These are phyloP conservation scores for Pseudopleuronectes americanus DNA, from an alignment of 2,797 vertebrate species.

Conservation along the genomic window DNA sequence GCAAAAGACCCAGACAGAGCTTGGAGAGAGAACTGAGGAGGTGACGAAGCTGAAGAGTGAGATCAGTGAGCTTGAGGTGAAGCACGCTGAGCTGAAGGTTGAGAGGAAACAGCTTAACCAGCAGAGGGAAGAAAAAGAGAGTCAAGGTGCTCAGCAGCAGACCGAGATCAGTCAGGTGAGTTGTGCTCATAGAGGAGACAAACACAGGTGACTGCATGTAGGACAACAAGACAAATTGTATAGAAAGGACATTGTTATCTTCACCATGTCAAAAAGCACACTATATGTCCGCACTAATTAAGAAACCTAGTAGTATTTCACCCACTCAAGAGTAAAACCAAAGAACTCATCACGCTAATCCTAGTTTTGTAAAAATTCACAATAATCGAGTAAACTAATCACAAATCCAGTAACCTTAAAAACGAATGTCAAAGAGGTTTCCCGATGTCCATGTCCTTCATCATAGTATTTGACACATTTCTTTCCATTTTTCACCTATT, in stretches of 20 bases:
- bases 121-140: constrained; percentile 94
- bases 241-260: not conserved
- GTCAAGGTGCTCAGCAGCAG: constrained; percentile 92
- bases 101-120: constrained; percentile 95
- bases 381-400: too few species aligned
- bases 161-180: constrained; percentile 93
- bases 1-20: constrained; percentile 86
- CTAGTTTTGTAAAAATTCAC: too few species aligned
- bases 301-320: too few species aligned
- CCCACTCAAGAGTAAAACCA: too few species aligned
- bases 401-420: too few species aligned
- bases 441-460: not conserved
- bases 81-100: constrained; percentile 90
- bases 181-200: not conserved
- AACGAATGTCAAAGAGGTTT: not conserved
- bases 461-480: not conserved
- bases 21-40: constrained; percentile 86
- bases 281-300: too few species aligned
- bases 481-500: not conserved
- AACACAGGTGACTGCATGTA: not conserved
- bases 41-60: constrained; percentile 88
- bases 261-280: not conserved
- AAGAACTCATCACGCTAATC: too few species aligned
- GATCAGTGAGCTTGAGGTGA: constrained; percentile 88
- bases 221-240: not conserved